Base-by-base conservation (phyloP, 1,140 invertebrate species). In the Dendrolimus kikuchii region DNA sequence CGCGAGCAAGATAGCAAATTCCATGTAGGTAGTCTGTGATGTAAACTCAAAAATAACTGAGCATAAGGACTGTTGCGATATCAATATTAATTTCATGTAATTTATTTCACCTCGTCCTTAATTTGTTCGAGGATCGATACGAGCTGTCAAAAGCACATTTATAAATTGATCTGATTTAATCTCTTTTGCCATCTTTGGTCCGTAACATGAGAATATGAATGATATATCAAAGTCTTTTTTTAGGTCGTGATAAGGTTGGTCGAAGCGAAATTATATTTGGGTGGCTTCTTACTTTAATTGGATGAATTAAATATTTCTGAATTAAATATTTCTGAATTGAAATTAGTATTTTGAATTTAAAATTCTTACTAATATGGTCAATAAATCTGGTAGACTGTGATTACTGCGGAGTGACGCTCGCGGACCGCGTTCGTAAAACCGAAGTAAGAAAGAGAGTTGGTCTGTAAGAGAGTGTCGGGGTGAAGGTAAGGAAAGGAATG, bases 141-240 rank as follows among this genome's bases (percentile, higher is more conserved):
- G 45, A 65, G 36, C 59, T 64, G 71, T 70, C 71, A 68, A 67
- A 64, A 56, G 46, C 48, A 50, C 49, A 62, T 73, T 68, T 68
- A 78, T 72, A 71, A 78, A 76, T 74, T 58, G 65, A 57, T 40
- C 49, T 57, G 69, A 66, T 66, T 58, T 68, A 72, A 78, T 76
- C 75, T 56, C 53, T 39, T 23, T 59, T 50, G 40, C 49, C 39
- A 36, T 40, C 42, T 41, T 49, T 60, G 57, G 67, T 70, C 62
- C 51, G 51, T 55, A 55, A 62, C 52, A 53, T 53, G 60, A 60
- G 55, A 58, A 64, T 63, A 66, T 68, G 60, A 68, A 71, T 75
- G 68, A 77, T 77, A 75, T 72, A 75, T 77, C 74, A 77, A 77
- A 75, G 72, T 75, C 72, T 48, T 73, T 70, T 38, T 49, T 38